Evolutionary conservation across 92 coral and sea anemone species (phyloP).

Genomic region (Siderastrea siderea): DNA sequence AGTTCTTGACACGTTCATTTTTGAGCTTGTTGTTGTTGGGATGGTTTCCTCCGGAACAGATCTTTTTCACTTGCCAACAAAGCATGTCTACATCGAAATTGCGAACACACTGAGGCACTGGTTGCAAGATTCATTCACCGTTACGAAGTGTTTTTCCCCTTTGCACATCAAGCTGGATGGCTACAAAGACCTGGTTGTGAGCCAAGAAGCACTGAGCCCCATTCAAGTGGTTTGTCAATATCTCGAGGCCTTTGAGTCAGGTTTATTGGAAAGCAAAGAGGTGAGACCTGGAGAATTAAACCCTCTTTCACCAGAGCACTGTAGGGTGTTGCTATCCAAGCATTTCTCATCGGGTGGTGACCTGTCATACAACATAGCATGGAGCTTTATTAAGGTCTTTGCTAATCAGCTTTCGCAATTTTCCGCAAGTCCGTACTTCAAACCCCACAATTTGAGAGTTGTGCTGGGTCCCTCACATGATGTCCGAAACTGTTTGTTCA

Average conservation of each 20-base stretch:
- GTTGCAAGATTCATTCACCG: constrained; percentile 85
- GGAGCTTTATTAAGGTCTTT: constrained; percentile 86
- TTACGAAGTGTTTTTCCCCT: constrained; percentile 88
- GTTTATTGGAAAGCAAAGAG: constrained; percentile 78
- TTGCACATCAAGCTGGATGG: constrained; percentile 68
- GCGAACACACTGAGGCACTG: constrained; percentile 93
- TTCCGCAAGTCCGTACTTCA: constrained; percentile 87
- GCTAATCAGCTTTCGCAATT: constrained; percentile 95
- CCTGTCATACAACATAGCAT: constrained; percentile 79
- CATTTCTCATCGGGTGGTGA: constrained; percentile 82
- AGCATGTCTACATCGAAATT: constrained; percentile 82
- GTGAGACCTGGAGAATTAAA: too few relatives aligned
- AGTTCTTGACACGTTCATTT: constrained; percentile 86
- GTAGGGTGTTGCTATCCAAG: too few relatives aligned
- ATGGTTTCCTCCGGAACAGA: constrained; percentile 89
- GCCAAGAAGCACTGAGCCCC: constrained; percentile 87
- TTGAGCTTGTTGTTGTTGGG: constrained; percentile 88
- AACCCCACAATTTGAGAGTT: constrained; percentile 72
- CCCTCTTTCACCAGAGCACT: too few relatives aligned
- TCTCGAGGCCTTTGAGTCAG: constrained; percentile 78
- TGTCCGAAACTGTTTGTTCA: constrained; percentile 85
- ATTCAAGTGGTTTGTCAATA: constrained; percentile 97
- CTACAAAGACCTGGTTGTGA: constrained; percentile 73
- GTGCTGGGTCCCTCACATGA: constrained; percentile 83
- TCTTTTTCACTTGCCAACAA: constrained; percentile 84